Base-by-base conservation (phyloP, 2,888 invertebrate genomes). In the Clanis bilineata region DNA sequence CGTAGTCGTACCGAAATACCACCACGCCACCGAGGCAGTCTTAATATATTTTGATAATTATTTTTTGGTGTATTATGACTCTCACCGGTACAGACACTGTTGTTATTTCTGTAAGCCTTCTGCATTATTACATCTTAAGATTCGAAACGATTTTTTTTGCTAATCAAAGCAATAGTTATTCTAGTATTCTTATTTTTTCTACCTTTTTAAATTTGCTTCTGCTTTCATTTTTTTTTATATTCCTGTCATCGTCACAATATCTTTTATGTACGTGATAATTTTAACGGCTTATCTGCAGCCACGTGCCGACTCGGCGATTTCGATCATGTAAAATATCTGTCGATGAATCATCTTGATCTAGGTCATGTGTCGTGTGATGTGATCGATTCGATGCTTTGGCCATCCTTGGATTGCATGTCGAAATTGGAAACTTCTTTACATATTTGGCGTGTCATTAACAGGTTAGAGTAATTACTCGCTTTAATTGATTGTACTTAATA, bases 391-490 rank as follows among this genome's bases (percentile, higher is more conserved):
- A 9, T 32, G 18, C 15, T 18, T 51, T 28, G 10, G 32, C 10
- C 51, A 51, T 18, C 18, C 18, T 32, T 51, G 9, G 6, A 32
- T 28, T 10, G 51, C 12, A 22, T 32, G 18, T 28, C 51, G 32
- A 51, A 51, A 51, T 51, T 32, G 32, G 51, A 51, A 51, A 51
- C 51, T 51, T 32, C 32, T 51, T 51, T 51, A 32, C 51, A 18
- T 51, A 51, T 51, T 51, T 32, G 51, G 51, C 10, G 18, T 32
- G 51, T 32, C 21, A 51, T 51, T 51, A 51, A 51, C 51, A 18
- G 18, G 15, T 32, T 32, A 32, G 32, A 51, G 51, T 51, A 45
- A 45, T 45, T 12, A 45, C 45, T 3, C 12, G 44, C 12, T n/a
- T 45, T 45, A 45, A 45, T 25, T 25, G 45, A 25, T 45, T 45